phyloP scores from a whole-genome alignment of 2,888 invertebrate species.

The Myopa tessellatipennis region DNA sequence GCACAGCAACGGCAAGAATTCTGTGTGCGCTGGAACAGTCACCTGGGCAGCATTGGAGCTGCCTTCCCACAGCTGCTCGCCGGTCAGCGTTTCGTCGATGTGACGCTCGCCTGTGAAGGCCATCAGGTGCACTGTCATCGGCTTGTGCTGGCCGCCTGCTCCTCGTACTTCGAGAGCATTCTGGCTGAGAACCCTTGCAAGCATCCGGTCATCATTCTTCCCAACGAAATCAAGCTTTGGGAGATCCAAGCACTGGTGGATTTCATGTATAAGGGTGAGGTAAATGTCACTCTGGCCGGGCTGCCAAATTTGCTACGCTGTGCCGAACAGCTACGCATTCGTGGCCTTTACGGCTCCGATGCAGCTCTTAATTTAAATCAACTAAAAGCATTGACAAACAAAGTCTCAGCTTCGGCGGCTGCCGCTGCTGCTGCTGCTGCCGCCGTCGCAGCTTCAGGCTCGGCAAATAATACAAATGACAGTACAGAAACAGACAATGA shows the following conservation, averaged over 20 bases:
- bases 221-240: slow-evolving; percentile 86
- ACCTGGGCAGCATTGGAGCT: slow-evolving; percentile 67
- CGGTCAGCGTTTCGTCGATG: slow-evolving; percentile 79
- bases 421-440: slow-evolving; percentile 13
- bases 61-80: slow-evolving; percentile 68
- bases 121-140: slow-evolving; percentile 86
- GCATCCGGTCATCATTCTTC: slow-evolving; percentile 83
- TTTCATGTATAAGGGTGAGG: slow-evolving; percentile 92
- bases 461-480: slow-evolving; percentile 44
- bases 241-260: slow-evolving; percentile 88
- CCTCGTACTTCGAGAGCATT: slow-evolving; percentile 83
- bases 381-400: slow-evolving; percentile 54
- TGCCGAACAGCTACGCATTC: slow-evolving; percentile 85
- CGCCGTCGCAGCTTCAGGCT: neutral
- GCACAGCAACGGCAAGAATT: slow-evolving; percentile 62
- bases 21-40: slow-evolving; percentile 69
- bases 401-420: slow-evolving; percentile 30
- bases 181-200: slow-evolving; percentile 86
- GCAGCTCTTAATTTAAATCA: slow-evolving; percentile 65
- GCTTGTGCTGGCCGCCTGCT: slow-evolving; percentile 85
- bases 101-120: slow-evolving; percentile 88
- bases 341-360: slow-evolving; percentile 72
- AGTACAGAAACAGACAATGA: slow-evolving; percentile 58
- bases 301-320: slow-evolving; percentile 83
- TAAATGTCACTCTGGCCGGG: slow-evolving; percentile 87